Evolutionary conservation across 2,888 invertebrate genomes (phyloP), one percentile per base, ranked within the genome.

Genomic region (Spialia ferax): DNA sequence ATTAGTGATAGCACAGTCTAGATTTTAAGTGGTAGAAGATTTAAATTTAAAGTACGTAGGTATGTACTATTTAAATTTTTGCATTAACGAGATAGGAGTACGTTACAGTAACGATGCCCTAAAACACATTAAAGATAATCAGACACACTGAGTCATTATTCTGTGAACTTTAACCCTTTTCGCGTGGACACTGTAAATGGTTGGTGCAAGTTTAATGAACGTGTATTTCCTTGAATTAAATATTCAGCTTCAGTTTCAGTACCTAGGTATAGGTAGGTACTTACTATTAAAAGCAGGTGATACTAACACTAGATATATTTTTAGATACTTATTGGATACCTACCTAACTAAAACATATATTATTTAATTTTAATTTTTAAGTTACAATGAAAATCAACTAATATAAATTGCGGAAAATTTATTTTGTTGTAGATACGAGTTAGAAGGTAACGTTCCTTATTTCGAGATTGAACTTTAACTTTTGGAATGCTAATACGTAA

Each of bases 401-500:
- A n/a, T n/a, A n/a, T n/a, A n/a, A n/a, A n/a, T n/a, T n/a, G n/a
- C n/a, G n/a, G n/a, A n/a, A n/a, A n/a, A n/a, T n/a, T 32, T 32
- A 32, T 32, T 10, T 7, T 32, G 6, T 26, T 26, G 26, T 26
- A 26, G 26, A 6, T 26, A 26, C 26, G n/a, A n/a, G n/a, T n/a
- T n/a, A n/a, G n/a, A 26, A 26, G 2, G 5, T 35, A 13, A 35
- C 4, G 18, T 18, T 48, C 20, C 32, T 32, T 50, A 61, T 32
- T 11, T 22, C 45, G n/a, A 5, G 54, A 29, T 38, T 55, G 42
- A 55, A 38, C 54, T 63, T 55, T 59, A 59, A 59, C 65, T 57
- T 57, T 65, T 65, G 57, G 52, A 52, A 65, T 59, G 59, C 20
- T 57, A 50, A 64, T 52, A 60, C 26, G 42, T 18, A 2, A 66